phyloP scores from a whole-genome alignment of 2,888 invertebrate genomes.

The Argyra leucocephala region DNA sequence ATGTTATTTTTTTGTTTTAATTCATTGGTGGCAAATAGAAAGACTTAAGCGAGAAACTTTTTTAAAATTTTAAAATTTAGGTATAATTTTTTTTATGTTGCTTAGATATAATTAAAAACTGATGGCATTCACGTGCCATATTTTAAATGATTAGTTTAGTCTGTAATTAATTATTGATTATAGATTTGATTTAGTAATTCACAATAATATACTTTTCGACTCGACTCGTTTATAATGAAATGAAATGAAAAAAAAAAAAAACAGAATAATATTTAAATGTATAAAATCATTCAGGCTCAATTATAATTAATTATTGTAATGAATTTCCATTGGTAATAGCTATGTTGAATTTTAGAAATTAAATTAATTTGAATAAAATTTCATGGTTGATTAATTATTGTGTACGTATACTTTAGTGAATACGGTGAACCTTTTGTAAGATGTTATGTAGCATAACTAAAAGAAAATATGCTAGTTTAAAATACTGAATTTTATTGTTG shows the following conservation, averaged over 20 bases:
- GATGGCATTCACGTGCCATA: neutral
- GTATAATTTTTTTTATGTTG: neutral
- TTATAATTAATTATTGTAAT: neutral
- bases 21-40: neutral
- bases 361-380: slow-evolving; percentile 4
- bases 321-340: neutral
- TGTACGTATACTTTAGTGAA: neutral
- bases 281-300: neutral
- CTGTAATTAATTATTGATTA: neutral
- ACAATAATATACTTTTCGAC: too few species aligned
- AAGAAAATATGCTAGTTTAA: too few species aligned
- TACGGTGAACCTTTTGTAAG: too few species aligned
- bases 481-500: too few species aligned
- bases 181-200: neutral
- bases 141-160: neutral
- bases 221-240: too few species aligned
- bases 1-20: too few species aligned
- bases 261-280: too few species aligned
- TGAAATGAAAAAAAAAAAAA: too few species aligned
- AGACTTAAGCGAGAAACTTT: neutral
- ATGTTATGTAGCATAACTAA: too few species aligned
- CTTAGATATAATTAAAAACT: neutral
- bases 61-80: neutral
- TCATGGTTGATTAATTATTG: neutral
- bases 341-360: neutral